Evolutionary conservation across 2,113 vertebrate species (phyloP).

Genomic region (Camelus dromedarius): DNA sequence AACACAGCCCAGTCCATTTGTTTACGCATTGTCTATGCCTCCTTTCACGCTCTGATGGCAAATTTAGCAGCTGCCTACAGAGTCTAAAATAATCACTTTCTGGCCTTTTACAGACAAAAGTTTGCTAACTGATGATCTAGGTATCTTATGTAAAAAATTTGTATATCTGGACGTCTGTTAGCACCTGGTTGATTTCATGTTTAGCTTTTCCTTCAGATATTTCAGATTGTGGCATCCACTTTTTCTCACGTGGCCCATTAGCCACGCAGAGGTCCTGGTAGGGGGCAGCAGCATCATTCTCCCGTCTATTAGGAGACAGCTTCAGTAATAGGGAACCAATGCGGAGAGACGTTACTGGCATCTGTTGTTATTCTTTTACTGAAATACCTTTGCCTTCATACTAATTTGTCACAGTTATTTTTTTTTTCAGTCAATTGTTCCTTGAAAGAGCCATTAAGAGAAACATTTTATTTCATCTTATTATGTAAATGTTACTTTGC

Average conservation of each 20-base stretch:
- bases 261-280: not conserved
- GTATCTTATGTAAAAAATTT: not conserved
- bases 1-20: not conserved
- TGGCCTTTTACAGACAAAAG: not conserved
- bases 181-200: not conserved
- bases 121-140: not conserved
- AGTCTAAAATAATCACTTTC: not conserved
- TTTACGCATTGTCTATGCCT: not conserved
- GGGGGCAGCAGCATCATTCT: not conserved
- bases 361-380: not conserved
- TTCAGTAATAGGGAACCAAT: not conserved
- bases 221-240: not conserved
- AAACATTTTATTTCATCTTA: slow-evolving; percentile 28
- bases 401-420: not conserved
- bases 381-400: not conserved
- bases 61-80: not conserved
- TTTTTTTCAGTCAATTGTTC: slow-evolving; percentile 22
- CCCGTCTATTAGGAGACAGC: not conserved
- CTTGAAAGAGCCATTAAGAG: slow-evolving; percentile 35
- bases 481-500: slow-evolving; percentile 41
- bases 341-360: not conserved
- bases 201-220: not conserved
- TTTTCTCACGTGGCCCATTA: not conserved
- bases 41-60: not conserved
- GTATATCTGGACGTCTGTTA: not conserved